phyloP scores from a whole-genome alignment of 1,140 invertebrate genomes.

The Drosophila trapezifrons region DNA sequence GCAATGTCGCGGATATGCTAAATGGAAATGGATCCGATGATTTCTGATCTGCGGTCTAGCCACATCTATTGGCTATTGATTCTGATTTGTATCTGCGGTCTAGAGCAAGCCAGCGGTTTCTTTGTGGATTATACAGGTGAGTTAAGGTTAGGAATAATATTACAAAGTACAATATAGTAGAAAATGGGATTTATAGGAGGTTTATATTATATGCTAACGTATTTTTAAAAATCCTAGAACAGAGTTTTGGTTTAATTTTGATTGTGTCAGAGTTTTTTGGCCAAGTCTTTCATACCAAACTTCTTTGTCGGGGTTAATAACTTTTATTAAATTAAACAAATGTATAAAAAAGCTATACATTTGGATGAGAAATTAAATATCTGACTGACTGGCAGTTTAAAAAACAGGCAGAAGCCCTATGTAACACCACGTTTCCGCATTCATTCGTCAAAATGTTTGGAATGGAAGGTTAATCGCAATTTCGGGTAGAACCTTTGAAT shows the following conservation, averaged over 20 bases:
- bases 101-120: slow-evolving; percentile 8
- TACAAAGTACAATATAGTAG: neutral
- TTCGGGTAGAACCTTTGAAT: slow-evolving; percentile 17
- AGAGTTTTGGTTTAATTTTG: neutral
- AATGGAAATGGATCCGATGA: slow-evolving; percentile 38
- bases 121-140: slow-evolving; percentile 72
- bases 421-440: slow-evolving; percentile 25
- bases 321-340: neutral
- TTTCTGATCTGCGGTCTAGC: slow-evolving; percentile 35
- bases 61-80: slow-evolving; percentile 44
- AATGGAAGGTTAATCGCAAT: slow-evolving; percentile 50
- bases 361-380: neutral
- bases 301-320: no score
- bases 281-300: neutral
- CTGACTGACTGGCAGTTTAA: neutral
- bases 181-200: neutral
- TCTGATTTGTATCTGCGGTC: slow-evolving; percentile 36
- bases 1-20: slow-evolving; percentile 25
- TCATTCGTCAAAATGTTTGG: slow-evolving; percentile 35
- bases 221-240: no score
- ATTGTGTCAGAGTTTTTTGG: no score
- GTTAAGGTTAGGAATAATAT: slow-evolving; percentile 2
- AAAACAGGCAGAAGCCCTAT: neutral
- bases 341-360: neutral
- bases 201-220: neutral